Base-by-base conservation (phyloP, 2,113 vertebrate species). In the Gnathonemus longibarbis region DNA sequence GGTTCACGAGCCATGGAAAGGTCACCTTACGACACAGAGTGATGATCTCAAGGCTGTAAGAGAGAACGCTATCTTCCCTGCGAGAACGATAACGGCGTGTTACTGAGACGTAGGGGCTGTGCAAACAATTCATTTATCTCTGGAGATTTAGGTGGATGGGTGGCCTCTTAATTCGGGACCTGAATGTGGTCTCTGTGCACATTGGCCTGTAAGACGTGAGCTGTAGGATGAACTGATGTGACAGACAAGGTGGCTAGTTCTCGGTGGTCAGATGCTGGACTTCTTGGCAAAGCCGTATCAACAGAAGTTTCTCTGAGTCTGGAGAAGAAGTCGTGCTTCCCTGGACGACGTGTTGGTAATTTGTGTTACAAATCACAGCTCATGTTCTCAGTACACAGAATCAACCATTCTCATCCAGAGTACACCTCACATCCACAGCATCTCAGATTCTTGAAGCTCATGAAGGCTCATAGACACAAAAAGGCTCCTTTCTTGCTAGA, bases 61-160 rank as follows among this genome's bases (percentile, higher is more conserved):
- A 49, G 31, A 8, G 84, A 13, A 39, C 27, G 74, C 80, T 89
- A 45, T 62, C 83, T 77, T 66, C 58, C 45, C 21, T 1, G 50
- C 46, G 19, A 46, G 84, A 48, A 66, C 24, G 53, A 85, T 45
- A 84, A 77, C 39, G 17, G 21, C 9, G 35, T 56, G 74, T 53
- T 49, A 24, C 39, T 27, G 42, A 24, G 48, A 58, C 11, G 50
- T n/a, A 11, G 49, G 31, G 3, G 19, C 77, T 53, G 88, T 27
- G 74, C 48, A 84, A 89, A 84, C 88, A 89, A 42, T 56, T 84
- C 70, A 89, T 89, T 84, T 53, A 89, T 89, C 88, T 89, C 19
- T 15, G 27, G 48, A 17, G 31, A 89, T 48, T 49, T 50, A 42
- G 27, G 52, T 21, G 24, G 89, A 13, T 89, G 80, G 80, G 80